Conservation (phyloP, 2,113 vertebrate genomes). For the Pycnonotus jocosus region DNA sequence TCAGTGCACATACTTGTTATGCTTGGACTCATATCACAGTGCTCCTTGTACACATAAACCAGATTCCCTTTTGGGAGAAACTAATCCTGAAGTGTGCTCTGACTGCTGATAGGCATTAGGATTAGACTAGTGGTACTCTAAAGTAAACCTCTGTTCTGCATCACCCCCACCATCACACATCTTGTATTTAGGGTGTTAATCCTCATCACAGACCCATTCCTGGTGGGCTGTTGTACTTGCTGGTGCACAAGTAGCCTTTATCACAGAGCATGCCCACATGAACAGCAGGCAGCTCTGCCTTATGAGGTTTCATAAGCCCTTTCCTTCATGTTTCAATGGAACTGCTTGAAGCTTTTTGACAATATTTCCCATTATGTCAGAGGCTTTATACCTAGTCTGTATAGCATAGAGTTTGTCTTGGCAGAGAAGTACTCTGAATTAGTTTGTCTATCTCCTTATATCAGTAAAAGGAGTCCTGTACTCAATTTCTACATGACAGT, state of each 20-base stretch:
- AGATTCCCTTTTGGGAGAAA: background rate
- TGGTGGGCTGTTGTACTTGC: background rate
- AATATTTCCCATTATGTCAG: background rate
- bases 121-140: background rate
- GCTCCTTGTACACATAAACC: background rate
- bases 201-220: background rate
- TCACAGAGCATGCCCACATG: rapidly evolving
- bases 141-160: background rate
- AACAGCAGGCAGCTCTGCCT: background rate
- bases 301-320: background rate
- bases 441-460: background rate
- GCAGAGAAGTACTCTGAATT: background rate
- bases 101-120: background rate
- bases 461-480: background rate
- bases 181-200: background rate
- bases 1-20: background rate
- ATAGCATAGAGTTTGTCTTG: background rate
- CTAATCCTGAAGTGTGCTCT: background rate
- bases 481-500: background rate
- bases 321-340: background rate
- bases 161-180: background rate
- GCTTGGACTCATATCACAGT: background rate
- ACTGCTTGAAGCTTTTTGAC: background rate
- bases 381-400: background rate
- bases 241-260: background rate